These are phyloP conservation scores for Papilio demoleus DNA, from an alignment of 2,888 invertebrate genomes.

Conservation along the genomic window DNA sequence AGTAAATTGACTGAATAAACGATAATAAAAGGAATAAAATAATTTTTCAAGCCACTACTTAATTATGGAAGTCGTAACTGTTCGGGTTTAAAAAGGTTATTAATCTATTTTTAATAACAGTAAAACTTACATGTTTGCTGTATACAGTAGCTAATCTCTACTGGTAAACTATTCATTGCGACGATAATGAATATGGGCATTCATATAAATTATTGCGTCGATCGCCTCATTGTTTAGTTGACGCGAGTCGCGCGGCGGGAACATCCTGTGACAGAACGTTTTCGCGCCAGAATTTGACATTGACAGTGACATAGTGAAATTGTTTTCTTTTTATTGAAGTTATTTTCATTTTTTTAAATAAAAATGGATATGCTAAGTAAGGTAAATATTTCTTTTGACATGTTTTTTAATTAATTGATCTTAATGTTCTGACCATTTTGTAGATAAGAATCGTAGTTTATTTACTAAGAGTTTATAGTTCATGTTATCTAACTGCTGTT, in stretches of 20 bases:
- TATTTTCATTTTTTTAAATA: conserved; percentile 10
- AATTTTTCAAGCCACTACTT: too few species aligned
- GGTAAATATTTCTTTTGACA: conserved; percentile 31
- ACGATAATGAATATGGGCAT: conserved; percentile 36
- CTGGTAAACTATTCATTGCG: conserved; percentile 14
- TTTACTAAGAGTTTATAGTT: conserved; percentile 15
- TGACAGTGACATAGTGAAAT: conserved; percentile 44
- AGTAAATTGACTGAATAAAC: too few species aligned
- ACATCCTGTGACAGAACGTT: conserved; percentile 42
- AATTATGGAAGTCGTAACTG: neutral
- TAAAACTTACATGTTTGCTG: neutral
- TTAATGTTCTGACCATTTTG: conserved; percentile 14
- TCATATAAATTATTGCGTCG: conserved; percentile 38
- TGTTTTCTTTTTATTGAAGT: conserved; percentile 31
- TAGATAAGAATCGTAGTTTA: conserved; percentile 21
- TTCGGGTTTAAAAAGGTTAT: too few species aligned
- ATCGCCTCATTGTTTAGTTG: conserved; percentile 29
- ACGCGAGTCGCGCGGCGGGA: conserved; percentile 43
- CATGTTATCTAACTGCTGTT: neutral
- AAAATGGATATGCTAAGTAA: conserved; percentile 42
- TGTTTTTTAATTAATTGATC: conserved; percentile 14
- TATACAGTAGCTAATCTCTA: conserved; percentile 31
- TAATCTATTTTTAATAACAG: neutral
- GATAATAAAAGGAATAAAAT: too few species aligned
- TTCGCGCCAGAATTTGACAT: conserved; percentile 51